Evolutionary conservation across 2,113 vertebrate species (phyloP).

Genomic region (Cacatua alba): DNA sequence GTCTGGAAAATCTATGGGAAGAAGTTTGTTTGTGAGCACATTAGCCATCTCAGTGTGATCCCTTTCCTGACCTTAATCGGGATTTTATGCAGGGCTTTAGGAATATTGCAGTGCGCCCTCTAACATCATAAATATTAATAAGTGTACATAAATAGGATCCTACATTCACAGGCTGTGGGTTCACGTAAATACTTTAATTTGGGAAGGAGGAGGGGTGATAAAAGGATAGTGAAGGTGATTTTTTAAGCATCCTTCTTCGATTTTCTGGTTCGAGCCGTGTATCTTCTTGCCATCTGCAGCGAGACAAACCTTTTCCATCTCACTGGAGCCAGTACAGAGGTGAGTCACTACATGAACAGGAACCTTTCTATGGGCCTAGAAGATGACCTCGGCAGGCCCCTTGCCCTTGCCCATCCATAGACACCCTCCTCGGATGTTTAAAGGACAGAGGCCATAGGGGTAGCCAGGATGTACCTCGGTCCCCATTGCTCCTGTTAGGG

Average conservation of each 20-base stretch:
- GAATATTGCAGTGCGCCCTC: slow-evolving; percentile 38
- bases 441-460: neutral
- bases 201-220: neutral
- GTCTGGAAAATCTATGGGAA: slow-evolving; percentile 7
- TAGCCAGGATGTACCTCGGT: neutral
- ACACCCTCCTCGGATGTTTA: neutral
- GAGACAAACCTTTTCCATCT: neutral
- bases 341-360: neutral
- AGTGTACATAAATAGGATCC: slow-evolving; percentile 57
- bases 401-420: neutral
- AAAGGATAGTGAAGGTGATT: slow-evolving; percentile 25
- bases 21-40: slow-evolving; percentile 47
- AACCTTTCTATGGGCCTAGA: neutral
- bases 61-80: slow-evolving; percentile 31
- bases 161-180: slow-evolving; percentile 35
- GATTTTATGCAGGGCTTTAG: slow-evolving; percentile 59
- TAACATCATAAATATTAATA: slow-evolving; percentile 61
- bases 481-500: accelerated
- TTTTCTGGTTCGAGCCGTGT: neutral
- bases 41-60: slow-evolving; percentile 36
- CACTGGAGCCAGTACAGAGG: neutral
- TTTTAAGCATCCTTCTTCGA: neutral
- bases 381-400: neutral
- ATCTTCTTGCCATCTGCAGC: neutral
- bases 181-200: slow-evolving; percentile 46